phyloP scores from a whole-genome alignment of 2,113 vertebrate species.

The Istiophorus platypterus region DNA sequence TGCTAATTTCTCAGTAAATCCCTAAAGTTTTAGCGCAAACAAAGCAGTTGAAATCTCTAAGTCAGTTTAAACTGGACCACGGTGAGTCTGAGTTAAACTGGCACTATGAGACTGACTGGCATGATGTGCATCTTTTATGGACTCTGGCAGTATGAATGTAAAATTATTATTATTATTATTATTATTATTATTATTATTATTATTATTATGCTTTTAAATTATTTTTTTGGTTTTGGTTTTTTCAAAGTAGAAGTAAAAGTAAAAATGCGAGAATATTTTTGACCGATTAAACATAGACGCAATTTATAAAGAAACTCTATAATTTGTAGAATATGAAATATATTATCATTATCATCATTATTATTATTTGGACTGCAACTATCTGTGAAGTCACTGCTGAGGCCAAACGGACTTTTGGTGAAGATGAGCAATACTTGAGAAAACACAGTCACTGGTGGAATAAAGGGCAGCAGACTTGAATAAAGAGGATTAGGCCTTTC shows the following conservation, averaged over 20 bases:
- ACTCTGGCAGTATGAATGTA: not conserved
- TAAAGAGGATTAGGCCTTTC: constrained; percentile 85
- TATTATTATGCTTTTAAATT: not conserved
- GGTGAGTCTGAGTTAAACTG: constrained; percentile 38
- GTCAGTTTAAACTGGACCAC: constrained; percentile 49
- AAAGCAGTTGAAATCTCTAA: constrained; percentile 23
- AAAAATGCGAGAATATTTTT: not conserved
- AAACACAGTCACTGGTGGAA: constrained; percentile 60
- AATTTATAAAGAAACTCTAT: too few species aligned
- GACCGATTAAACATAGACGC: not conserved
- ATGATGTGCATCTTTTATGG: constrained; percentile 11
- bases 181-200: not conserved
- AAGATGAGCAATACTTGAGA: constrained; percentile 54
- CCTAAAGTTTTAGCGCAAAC: constrained; percentile 21
- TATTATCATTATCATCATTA: not conserved
- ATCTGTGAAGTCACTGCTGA: constrained; percentile 5
- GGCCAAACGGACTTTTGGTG: constrained; percentile 20
- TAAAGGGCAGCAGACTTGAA: constrained; percentile 80
- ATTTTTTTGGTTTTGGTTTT: not conserved
- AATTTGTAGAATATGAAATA: not conserved
- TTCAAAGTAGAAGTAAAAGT: not conserved
- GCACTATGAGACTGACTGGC: constrained; percentile 41
- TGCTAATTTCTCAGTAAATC: not conserved
- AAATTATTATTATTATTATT: constrained; percentile 1
- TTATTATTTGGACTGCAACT: not conserved